Conservation (phyloP, 2,113 vertebrate species). For the Saguinus imperator region DNA sequence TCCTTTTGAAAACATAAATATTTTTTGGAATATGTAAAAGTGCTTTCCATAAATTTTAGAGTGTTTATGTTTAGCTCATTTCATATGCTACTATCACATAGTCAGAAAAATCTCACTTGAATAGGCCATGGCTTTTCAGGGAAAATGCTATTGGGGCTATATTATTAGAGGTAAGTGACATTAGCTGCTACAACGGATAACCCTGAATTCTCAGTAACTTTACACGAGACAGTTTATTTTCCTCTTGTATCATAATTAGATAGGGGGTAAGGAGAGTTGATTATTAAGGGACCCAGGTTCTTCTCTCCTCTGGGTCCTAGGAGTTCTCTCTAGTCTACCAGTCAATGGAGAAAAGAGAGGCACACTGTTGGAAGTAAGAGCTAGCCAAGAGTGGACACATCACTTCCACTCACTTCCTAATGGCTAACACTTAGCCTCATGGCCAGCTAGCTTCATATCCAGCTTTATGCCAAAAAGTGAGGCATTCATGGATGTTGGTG, state of each 20-base stretch:
- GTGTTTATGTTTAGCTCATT: slow-evolving; percentile 12
- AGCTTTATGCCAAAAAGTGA: not conserved
- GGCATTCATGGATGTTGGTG: not conserved
- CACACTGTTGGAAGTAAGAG: not conserved
- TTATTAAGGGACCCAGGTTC: not conserved
- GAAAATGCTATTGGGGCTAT: not conserved
- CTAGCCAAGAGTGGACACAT: not conserved
- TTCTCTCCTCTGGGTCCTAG: not conserved
- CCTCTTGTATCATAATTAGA: not conserved
- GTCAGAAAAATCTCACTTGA: not conserved
- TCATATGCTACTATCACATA: not conserved
- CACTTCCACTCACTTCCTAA: not conserved
- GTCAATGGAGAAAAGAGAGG: not conserved
- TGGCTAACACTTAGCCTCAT: not conserved
- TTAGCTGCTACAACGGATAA: not conserved
- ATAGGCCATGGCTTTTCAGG: not conserved
- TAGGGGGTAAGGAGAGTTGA: not conserved
- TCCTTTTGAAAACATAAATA: not conserved
- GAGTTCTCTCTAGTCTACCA: not conserved
- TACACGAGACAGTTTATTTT: not conserved
- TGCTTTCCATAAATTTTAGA: not conserved
- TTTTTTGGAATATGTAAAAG: not conserved
- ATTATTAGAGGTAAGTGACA: not conserved
- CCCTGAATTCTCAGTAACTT: not conserved
- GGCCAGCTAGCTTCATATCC: not conserved